phyloP scores from a whole-genome alignment of 2,797 vertebrate genomes.

The Xyrichtys novacula region DNA sequence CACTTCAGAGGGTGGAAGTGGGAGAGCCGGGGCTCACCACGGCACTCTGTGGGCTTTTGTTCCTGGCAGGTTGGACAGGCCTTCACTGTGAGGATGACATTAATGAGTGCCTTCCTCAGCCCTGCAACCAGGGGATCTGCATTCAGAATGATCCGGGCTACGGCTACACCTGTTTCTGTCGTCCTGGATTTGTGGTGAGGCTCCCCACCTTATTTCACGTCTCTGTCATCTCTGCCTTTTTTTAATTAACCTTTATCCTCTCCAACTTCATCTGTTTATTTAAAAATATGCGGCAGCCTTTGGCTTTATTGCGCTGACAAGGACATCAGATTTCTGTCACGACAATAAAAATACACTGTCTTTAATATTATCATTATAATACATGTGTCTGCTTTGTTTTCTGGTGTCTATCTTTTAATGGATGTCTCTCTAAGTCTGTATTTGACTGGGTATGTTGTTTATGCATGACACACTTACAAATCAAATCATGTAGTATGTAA shows the following conservation, averaged over 20 bases:
- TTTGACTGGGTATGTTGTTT: no score
- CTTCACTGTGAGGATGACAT: slow-evolving; percentile 88
- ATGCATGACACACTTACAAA: no score
- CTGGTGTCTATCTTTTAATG: no score
- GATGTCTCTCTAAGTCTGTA: no score
- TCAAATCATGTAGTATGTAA: neutral
- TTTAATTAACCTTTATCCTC: slow-evolving; percentile 37
- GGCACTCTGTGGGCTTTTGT: slow-evolving; percentile 84
- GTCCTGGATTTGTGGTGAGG: slow-evolving; percentile 90
- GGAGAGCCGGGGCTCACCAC: slow-evolving; percentile 79
- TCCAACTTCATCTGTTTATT: slow-evolving; percentile 32
- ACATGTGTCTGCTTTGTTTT: no score
- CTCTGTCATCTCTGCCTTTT: slow-evolving; percentile 12
- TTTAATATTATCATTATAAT: no score
- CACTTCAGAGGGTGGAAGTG: slow-evolving; percentile 84
- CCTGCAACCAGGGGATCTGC: slow-evolving; percentile 88
- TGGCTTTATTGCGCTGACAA: slow-evolving; percentile 4
- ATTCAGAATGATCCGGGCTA: slow-evolving; percentile 86
- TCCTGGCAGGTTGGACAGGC: slow-evolving; percentile 90
- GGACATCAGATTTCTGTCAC: no score
- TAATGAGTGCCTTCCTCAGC: slow-evolving; percentile 88
- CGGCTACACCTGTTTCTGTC: slow-evolving; percentile 90
- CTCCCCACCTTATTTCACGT: slow-evolving; percentile 61
- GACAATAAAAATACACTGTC: no score
- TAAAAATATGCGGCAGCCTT: slow-evolving; percentile 9